phyloP scores from a whole-genome alignment of 1,140 invertebrate species.

The Frieseomelitta varia region DNA sequence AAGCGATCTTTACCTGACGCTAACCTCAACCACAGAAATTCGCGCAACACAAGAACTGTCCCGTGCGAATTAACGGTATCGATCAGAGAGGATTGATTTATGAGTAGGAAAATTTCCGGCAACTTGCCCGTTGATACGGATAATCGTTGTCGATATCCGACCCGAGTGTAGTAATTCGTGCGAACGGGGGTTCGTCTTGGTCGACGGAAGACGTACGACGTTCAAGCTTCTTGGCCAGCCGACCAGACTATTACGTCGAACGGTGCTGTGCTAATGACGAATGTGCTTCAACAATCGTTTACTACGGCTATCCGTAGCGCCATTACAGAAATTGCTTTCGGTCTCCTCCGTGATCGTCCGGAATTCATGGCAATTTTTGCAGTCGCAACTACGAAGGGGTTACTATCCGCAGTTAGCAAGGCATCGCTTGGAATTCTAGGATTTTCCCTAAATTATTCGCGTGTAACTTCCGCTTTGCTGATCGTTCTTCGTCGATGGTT shows the following conservation, averaged over 20 bases:
- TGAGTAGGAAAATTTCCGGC: slow-evolving; percentile 58
- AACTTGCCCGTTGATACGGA: slow-evolving; percentile 37
- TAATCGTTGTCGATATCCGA: slow-evolving; percentile 12
- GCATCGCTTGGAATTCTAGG: background rate
- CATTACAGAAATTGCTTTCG: slow-evolving; percentile 31
- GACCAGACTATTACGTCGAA: slow-evolving; percentile 34
- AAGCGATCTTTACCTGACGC: no score
- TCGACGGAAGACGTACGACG: slow-evolving; percentile 65
- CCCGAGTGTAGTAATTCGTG: slow-evolving; percentile 48
- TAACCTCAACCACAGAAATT: background rate
- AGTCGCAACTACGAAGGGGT: background rate
- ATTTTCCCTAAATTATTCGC: background rate
- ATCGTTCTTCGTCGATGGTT: no score
- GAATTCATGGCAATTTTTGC: background rate
- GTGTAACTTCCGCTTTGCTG: no score
- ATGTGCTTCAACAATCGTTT: slow-evolving; percentile 43
- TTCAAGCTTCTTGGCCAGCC: slow-evolving; percentile 25
- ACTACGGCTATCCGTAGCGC: background rate
- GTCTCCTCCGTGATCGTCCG: background rate
- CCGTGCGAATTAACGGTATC: slow-evolving; percentile 19
- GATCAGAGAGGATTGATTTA: slow-evolving; percentile 39
- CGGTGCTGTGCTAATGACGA: slow-evolving; percentile 53
- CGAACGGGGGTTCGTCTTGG: slow-evolving; percentile 55
- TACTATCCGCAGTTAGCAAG: background rate
- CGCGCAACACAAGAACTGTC: slow-evolving; percentile 1